phyloP scores from a whole-genome alignment of 2,113 vertebrate species.

The Haemorhous mexicanus region DNA sequence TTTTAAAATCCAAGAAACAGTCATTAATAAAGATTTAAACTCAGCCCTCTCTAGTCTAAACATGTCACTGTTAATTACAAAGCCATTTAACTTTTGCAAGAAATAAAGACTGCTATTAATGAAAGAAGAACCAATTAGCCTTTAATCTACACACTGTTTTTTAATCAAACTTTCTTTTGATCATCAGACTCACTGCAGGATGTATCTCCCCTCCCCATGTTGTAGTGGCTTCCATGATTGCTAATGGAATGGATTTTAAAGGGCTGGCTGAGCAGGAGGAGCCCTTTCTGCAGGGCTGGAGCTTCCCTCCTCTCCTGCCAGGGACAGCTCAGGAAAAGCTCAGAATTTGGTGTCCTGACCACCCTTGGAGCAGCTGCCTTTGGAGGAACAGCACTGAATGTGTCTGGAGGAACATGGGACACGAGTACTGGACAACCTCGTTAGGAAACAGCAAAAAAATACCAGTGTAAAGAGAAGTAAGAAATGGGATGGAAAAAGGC shows the following conservation, averaged over 20 bases:
- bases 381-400: background rate
- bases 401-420: background rate
- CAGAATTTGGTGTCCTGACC: background rate
- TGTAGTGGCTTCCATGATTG: constrained; percentile 13
- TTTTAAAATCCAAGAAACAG: constrained; percentile 41
- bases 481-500: background rate
- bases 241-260: constrained; percentile 26
- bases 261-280: background rate
- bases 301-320: background rate
- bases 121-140: constrained; percentile 53
- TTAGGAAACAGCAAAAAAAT: background rate
- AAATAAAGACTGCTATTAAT: constrained; percentile 53
- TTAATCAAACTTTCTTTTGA: constrained; percentile 60
- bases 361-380: background rate
- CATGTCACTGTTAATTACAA: constrained; percentile 54
- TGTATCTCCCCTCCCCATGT: constrained; percentile 9
- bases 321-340: background rate
- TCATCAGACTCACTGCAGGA: constrained; percentile 45
- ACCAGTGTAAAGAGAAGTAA: background rate
- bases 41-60: constrained; percentile 3
- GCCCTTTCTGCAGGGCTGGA: background rate
- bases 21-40: constrained; percentile 43
- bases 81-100: constrained; percentile 51
- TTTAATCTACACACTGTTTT: constrained; percentile 37
- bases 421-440: background rate